Conservation (phyloP, 2,888 invertebrate species). For the Steinernema scapterisci region DNA sequence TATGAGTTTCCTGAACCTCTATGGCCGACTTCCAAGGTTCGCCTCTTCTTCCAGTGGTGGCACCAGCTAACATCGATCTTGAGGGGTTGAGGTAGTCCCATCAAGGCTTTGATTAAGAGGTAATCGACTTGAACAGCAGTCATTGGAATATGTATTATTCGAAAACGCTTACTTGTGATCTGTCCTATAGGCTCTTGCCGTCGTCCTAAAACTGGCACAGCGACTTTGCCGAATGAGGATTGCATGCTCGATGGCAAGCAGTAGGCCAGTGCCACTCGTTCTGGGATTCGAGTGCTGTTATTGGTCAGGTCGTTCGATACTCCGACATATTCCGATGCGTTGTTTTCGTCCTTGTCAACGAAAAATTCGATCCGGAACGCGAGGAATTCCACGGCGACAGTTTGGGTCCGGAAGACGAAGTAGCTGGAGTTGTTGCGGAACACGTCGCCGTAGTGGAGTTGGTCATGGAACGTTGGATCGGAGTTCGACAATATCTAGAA, state of each 20-base stretch:
- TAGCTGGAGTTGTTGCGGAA: conserved; percentile 60
- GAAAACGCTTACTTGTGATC: conserved; percentile 36
- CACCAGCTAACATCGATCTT: conserved; percentile 50
- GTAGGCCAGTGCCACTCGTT: conserved; percentile 42
- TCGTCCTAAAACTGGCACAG: conserved; percentile 40
- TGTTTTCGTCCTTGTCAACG: conserved; percentile 1
- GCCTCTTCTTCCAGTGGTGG: conserved; percentile 48
- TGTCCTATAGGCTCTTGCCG: conserved; percentile 44
- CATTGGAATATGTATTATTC: neutral
- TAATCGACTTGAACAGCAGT: conserved; percentile 50
- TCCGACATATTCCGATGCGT: too few species aligned
- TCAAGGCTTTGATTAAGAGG: conserved; percentile 46
- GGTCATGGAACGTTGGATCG: conserved; percentile 53
- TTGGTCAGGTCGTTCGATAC: neutral
- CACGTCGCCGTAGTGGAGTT: conserved; percentile 49
- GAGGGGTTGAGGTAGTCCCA: conserved; percentile 42
- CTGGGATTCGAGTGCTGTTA: conserved; percentile 3
- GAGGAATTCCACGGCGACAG: conserved; percentile 60
- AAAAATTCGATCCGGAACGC: conserved; percentile 42
- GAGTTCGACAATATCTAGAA: conserved; percentile 28
- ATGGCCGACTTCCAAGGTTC: conserved; percentile 75
- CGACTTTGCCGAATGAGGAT: conserved; percentile 39
- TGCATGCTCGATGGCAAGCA: conserved; percentile 38
- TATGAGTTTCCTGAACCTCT: conserved; percentile 89
- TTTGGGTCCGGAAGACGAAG: conserved; percentile 58